Base-by-base conservation (phyloP, 2,888 invertebrate genomes). In the Metalampra italica region DNA sequence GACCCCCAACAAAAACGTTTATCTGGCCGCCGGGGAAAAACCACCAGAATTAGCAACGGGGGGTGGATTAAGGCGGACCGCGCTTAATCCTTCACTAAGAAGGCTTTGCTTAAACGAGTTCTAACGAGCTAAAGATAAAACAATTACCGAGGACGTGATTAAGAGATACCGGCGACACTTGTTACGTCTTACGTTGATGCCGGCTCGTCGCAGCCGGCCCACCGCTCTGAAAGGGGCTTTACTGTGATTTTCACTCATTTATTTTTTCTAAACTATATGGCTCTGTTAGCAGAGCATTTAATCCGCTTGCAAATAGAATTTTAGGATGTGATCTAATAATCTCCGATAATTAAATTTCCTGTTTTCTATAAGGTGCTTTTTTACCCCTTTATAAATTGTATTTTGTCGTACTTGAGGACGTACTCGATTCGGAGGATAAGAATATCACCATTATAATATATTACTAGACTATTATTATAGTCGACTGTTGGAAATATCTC, bases 71-170 rank as follows among this genome's bases (percentile, higher is more conserved):
- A 79, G 82, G 85, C 80, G 82, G 82, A 79, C 89, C 88, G 82
- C 85, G 84, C 84, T 87, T 88, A 89, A 89, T 89, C 89, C 89
- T 87, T 87, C 87, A 84, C 86, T 88, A 89, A 89, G 89, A 87
- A 87, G 89, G 87, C 89, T 89, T 88, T 89, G 80, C 87, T 89
- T 88, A 88, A 89, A 88, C 88, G 88, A 88, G 88, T 88, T 85
- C 87, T 89, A 89, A 88, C 88, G 88, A 88, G 88, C 89, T 86
- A 80, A 82, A 87, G 89, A 89, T 89, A 88, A 89, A 89, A 89
- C 89, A 89, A 89, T 89, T 89, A 89, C 83, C 76, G 78, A 73
- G 62, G 75, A 75, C 82, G 85, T 87, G 87, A 89, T 89, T 88
- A 88, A 88, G 86, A 88, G 86, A 86, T 86, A 85, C 84, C 71